These are phyloP conservation scores for Phoebastria nigripes DNA, from an alignment of 2,797 vertebrate genomes.

Conservation along the genomic window DNA sequence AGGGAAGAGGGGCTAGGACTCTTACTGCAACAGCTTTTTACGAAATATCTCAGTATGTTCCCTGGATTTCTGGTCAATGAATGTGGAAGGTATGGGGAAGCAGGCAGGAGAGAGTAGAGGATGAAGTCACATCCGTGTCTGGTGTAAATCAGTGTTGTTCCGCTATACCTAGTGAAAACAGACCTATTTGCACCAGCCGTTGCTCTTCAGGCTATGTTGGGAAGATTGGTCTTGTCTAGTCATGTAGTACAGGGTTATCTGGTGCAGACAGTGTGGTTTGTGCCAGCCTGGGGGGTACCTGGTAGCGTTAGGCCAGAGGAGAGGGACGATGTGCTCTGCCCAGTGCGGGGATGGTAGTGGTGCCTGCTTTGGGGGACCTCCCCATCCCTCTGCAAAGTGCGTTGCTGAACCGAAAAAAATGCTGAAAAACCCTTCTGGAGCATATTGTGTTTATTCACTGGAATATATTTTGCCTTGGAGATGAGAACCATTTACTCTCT, in stretches of 20 bases:
- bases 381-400: background rate
- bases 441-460: conserved; percentile 32
- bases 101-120: background rate
- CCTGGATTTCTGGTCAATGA: background rate
- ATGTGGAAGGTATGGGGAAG: background rate
- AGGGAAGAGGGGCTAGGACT: background rate
- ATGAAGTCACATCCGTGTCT: background rate
- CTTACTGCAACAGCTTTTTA: background rate
- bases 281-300: background rate
- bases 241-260: background rate
- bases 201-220: background rate
- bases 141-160: background rate
- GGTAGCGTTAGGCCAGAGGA: background rate
- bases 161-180: background rate
- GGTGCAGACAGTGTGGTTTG: background rate
- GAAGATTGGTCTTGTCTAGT: background rate
- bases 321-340: background rate
- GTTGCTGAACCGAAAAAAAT: background rate
- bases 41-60: background rate
- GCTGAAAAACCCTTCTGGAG: conserved; percentile 11
- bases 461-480: conserved; percentile 49
- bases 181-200: background rate
- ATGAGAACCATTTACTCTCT: background rate
- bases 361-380: background rate
- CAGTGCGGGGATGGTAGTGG: background rate